Conservation (phyloP, 2,888 invertebrate species). For the Drosophila formosana region DNA sequence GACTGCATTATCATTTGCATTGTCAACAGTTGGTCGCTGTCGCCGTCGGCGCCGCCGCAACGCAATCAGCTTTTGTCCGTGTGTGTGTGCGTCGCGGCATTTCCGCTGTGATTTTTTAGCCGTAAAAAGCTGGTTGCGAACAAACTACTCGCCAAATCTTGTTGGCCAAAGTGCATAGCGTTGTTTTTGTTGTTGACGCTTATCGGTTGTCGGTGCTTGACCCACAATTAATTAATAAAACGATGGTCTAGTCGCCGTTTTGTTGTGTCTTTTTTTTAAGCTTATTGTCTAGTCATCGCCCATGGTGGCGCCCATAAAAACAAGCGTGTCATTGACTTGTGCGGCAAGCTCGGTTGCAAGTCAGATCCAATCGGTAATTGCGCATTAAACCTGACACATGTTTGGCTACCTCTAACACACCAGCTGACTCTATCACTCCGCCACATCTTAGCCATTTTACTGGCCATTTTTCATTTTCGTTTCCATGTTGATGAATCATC, state of each 20-base stretch:
- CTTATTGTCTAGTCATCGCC: slow-evolving; percentile 23
- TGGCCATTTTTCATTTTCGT: not conserved
- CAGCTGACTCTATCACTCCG: slow-evolving; percentile 7
- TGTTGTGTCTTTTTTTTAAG: not conserved
- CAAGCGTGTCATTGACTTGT: slow-evolving; percentile 24
- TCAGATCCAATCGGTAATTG: slow-evolving; percentile 23
- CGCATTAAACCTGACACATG: slow-evolving; percentile 15
- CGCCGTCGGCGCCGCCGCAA: too few relatives aligned
- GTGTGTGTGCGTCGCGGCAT: slow-evolving; percentile 14
- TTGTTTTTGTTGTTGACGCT: not conserved
- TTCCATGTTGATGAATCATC: slow-evolving; percentile 18
- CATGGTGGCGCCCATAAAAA: not conserved
- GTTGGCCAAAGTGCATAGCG: not conserved
- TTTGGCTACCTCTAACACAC: not conserved
- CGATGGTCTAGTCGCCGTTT: not conserved
- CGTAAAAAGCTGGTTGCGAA: not conserved
- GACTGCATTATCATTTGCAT: not conserved
- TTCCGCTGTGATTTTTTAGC: slow-evolving; percentile 15
- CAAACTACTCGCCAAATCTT: not conserved
- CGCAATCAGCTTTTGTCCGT: not conserved
- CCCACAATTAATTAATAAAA: slow-evolving; percentile 13
- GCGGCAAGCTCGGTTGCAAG: slow-evolving; percentile 24
- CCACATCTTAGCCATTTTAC: not conserved
- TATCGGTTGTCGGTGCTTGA: not conserved
- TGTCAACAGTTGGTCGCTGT: not conserved